Evolutionary conservation across 2,113 vertebrate species (phyloP).

Genomic region (Girardinichthys multiradiatus): DNA sequence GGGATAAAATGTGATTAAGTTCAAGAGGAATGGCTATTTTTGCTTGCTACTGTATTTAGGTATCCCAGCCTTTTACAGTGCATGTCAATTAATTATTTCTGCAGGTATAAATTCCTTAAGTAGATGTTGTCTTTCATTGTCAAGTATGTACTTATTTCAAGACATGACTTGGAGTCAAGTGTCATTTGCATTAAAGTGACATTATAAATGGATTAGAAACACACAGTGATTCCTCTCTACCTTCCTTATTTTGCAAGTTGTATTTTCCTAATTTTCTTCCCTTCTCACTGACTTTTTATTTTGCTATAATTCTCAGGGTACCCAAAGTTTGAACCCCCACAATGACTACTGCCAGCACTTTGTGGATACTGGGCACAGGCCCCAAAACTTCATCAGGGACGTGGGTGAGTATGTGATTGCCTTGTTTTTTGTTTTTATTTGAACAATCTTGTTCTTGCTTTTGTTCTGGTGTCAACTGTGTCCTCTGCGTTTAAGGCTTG

Average conservation of each 20-base stretch:
- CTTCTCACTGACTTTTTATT: not conserved
- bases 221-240: too few species aligned
- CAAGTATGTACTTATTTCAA: not conserved
- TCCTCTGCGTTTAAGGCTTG: slow-evolving; percentile 81
- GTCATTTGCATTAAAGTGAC: not conserved
- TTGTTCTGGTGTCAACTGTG: not conserved
- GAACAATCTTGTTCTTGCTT: not conserved
- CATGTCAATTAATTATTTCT: too few species aligned
- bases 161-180: not conserved
- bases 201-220: too few species aligned
- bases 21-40: too few species aligned
- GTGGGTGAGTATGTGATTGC: slow-evolving; percentile 84
- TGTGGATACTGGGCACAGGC: slow-evolving; percentile 96
- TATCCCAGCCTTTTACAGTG: too few species aligned
- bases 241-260: not conserved
- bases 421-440: not conserved
- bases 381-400: slow-evolving; percentile 98
- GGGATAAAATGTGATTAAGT: too few species aligned
- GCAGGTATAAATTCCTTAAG: too few species aligned
- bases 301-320: slow-evolving; percentile 82
- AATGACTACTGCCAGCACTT: slow-evolving; percentile 99
- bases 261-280: not conserved
- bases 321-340: slow-evolving; percentile 97
- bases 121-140: not conserved
- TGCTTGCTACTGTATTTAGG: too few species aligned